These are phyloP conservation scores for Chascanopsetta lugubris DNA, from an alignment of 2,113 vertebrate species.

Conservation along the genomic window DNA sequence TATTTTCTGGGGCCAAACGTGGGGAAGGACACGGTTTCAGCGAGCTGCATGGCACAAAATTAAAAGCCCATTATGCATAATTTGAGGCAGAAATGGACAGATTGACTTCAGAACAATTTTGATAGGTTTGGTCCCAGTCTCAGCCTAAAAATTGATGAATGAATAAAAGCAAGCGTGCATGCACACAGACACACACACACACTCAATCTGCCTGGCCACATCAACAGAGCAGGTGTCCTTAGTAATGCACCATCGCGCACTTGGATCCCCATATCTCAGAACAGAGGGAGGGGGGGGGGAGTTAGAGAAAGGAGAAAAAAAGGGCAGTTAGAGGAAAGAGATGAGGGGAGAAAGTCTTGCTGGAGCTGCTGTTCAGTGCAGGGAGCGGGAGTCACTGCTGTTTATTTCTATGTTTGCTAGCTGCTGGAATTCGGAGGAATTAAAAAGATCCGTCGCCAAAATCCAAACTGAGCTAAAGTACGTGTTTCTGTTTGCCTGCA, in stretches of 20 bases:
- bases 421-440: not conserved
- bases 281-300: slow-evolving; percentile 47
- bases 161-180: slow-evolving; percentile 40
- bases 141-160: slow-evolving; percentile 67
- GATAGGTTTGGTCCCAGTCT: slow-evolving; percentile 55
- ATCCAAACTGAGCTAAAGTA: slow-evolving; percentile 39
- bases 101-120: slow-evolving; percentile 50
- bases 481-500: slow-evolving; percentile 3
- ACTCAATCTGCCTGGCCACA: slow-evolving; percentile 63
- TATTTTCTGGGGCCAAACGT: slow-evolving; percentile 13
- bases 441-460: slow-evolving; percentile 28
- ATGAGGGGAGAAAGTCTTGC: not conserved
- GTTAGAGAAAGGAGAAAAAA: slow-evolving; percentile 27
- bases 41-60: slow-evolving; percentile 18
- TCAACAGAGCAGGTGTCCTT: slow-evolving; percentile 78
- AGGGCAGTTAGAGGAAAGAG: slow-evolving; percentile 53
- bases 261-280: slow-evolving; percentile 70
- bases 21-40: slow-evolving; percentile 17
- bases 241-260: slow-evolving; percentile 72
- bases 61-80: slow-evolving; percentile 49
- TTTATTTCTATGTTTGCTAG: slow-evolving; percentile 30
- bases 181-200: slow-evolving; percentile 24
- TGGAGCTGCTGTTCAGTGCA: slow-evolving; percentile 15
- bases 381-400: slow-evolving; percentile 28
- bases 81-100: slow-evolving; percentile 47